Base-by-base conservation (phyloP, 2,113 vertebrate species). In the Artemisiospiza belli region DNA sequence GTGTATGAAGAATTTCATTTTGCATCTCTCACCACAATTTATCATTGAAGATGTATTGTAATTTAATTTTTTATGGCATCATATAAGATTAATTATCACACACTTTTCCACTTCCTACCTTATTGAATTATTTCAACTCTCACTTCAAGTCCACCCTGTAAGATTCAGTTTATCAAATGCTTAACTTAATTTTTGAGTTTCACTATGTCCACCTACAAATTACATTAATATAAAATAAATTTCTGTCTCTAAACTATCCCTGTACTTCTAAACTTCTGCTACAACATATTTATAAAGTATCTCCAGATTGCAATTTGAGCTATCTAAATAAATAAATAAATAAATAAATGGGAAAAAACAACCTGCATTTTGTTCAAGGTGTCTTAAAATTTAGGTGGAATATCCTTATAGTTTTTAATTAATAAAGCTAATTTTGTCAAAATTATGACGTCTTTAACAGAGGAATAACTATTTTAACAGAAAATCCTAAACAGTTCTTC, bases 251-350 rank as follows among this genome's bases (percentile, higher is more conserved):
- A 51, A 69, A 74, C 12, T 64, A n/a, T 15, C 2, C 52, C 66
- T 39, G 37, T 39, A 39, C 37, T 39, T 39, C 37, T 39, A 39
- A 39, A 77, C 2, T 57, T 72, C 58, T 78, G 7, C 7, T 77
- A 11, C 30, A 57, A 15, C 1, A 19, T 27, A 1, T 64, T 54
- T n/a, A 54, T 33, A 63, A 72, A 51, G 0, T 39, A 47, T 52
- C 6, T 85, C 55, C 41, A 76, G 24, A 66, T 27, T 85, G 3
- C 3, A 90, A 67, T 63, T 85, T 63, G 10, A 67, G 14, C 8
- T 57, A 57, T 17, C 37, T 54, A 72, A 59, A 9, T 0, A 25
- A 63, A 59, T 44, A 47, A 0, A 46, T 15, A 37, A 1, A 58
- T 39, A 58, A 44, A 28, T 4, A 49, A 49, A 52, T 0, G 39